Evolutionary conservation across 2,113 vertebrate genomes (phyloP), one percentile per base, ranked within the genome.

Genomic region (Calypte anna): DNA sequence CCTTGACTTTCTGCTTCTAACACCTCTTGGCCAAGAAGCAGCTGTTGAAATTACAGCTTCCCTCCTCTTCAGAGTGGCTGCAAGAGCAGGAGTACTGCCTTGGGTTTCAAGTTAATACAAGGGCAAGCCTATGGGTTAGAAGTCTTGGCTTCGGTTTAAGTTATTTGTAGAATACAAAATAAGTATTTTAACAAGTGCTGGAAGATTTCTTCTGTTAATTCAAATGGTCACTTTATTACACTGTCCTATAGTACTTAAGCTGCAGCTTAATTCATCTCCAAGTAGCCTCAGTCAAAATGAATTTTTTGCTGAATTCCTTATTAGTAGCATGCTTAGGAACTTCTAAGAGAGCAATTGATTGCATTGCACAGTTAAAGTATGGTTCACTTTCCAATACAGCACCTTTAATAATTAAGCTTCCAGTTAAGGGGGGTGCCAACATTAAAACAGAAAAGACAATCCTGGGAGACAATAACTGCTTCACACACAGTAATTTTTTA

Each of bases 261-360:
- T 58, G 70, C 51, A 88, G 69, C 70, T 86, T 85, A 76, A 80
- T 85, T 87, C 66, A 55, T 83, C 59, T 88, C 46, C 51, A 74
- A 77, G 78, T 31, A 83, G 43, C 40, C 43, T 62, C 59, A 17
- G 67, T 24, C 33, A 51, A 88, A 90, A 94, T 44, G 54, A 82
- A 88, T 88, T 74, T 86, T 95, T 95, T 94, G 12, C 72, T 82
- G 85, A 87, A 89, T 92, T 93, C 75, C 63, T 94, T 94, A 62
- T 27, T 82, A 36, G 75, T 77, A 93, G 74, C 55, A 66, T 2
- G 43, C 72, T 80, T 69, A 80, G 68, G 74, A 94, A 85, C 67
- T 77, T 90, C 51, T 44, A 70, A 86, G 90, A 80, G 63, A 81
- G 72, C 23, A 74, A 88, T 63, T 93, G 90, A 94, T 86, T 85